Conservation (phyloP, 2,888 invertebrate genomes). For the Colostygia pectinataria region DNA sequence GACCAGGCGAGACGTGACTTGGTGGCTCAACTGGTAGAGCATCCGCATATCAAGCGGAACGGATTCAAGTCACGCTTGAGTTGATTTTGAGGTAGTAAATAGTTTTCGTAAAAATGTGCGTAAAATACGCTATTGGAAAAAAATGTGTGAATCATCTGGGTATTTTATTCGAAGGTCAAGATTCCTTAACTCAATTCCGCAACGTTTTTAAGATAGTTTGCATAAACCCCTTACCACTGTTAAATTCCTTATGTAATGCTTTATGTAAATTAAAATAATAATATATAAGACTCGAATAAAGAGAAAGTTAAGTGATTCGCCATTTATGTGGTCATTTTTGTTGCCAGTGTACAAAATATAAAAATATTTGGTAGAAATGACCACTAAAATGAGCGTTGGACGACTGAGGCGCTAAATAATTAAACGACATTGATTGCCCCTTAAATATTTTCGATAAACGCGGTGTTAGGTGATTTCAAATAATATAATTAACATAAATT, state of each 20-base stretch:
- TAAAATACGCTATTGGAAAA: too few relatives aligned
- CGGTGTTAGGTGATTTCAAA: not conserved
- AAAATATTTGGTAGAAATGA: conserved; percentile 32
- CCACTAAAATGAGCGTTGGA: conserved; percentile 37
- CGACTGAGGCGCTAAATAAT: conserved; percentile 38
- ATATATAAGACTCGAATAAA: conserved; percentile 48
- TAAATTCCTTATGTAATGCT: conserved; percentile 47
- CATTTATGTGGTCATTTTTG: conserved; percentile 52
- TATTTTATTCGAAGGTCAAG: too few relatives aligned
- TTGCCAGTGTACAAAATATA: conserved; percentile 34
- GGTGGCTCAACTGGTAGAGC: too few relatives aligned
- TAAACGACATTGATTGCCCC: not conserved
- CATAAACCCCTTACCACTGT: conserved; percentile 48
- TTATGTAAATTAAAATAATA: conserved; percentile 35
- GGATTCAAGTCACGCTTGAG: too few relatives aligned
- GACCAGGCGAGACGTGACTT: too few relatives aligned
- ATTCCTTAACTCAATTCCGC: conserved; percentile 26
- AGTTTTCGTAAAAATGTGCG: too few relatives aligned
- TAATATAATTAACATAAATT: conserved; percentile 2
- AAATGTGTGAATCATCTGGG: too few relatives aligned
- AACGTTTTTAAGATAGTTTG: conserved; percentile 39
- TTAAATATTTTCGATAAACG: not conserved
- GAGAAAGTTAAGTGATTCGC: conserved; percentile 41
- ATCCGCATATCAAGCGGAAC: too few relatives aligned
- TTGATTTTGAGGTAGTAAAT: too few relatives aligned